Percentiles rank a stretch among this genome's conserved stretches.
phyloP scores from a whole-genome alignment of 2,797 vertebrate species.

The Enteromius unitaeniatus region DNA sequence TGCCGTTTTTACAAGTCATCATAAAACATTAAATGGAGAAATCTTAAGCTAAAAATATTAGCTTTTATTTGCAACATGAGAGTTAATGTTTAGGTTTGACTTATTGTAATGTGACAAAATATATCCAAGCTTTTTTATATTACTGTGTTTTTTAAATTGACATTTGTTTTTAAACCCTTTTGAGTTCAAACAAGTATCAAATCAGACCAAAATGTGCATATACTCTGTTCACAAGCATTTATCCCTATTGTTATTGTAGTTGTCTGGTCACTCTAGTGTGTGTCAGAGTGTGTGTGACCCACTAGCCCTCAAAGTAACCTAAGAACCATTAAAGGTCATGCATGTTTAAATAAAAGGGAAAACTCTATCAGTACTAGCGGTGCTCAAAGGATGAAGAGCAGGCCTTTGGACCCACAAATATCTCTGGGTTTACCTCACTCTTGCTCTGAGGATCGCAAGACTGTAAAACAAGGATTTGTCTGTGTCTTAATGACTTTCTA shows the following conservation, averaged over 20 bases:
- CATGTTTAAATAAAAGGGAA: constrained; percentile 49
- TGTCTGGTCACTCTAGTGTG: constrained; percentile 26
- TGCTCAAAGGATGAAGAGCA: constrained; percentile 55
- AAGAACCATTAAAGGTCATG: constrained; percentile 45
- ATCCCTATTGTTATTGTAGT: not conserved
- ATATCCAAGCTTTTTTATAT: not conserved
- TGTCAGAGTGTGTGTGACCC: constrained; percentile 35
- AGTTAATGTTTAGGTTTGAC: not conserved
- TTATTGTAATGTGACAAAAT: not conserved
- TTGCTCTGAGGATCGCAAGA: constrained; percentile 35
- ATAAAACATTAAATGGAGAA: not conserved
- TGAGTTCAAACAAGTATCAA: not conserved
- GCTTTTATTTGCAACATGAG: not conserved
- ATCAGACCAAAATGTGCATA: not conserved
- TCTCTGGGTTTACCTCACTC: constrained; percentile 69
- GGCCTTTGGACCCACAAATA: constrained; percentile 64
- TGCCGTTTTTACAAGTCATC: not conserved
- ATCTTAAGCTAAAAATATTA: not conserved
- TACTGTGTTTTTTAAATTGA: not conserved
- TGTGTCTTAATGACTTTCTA: constrained; percentile 46
- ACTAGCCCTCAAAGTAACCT: constrained; percentile 34
- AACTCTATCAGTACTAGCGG: constrained; percentile 54
- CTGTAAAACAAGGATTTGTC: constrained; percentile 35
- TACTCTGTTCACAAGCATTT: not conserved
- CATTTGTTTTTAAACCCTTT: not conserved